Evolutionary conservation across 1,140 invertebrate genomes (phyloP), one percentile per base, ranked within the genome.

Genomic region (Drosophila chauvacae): DNA sequence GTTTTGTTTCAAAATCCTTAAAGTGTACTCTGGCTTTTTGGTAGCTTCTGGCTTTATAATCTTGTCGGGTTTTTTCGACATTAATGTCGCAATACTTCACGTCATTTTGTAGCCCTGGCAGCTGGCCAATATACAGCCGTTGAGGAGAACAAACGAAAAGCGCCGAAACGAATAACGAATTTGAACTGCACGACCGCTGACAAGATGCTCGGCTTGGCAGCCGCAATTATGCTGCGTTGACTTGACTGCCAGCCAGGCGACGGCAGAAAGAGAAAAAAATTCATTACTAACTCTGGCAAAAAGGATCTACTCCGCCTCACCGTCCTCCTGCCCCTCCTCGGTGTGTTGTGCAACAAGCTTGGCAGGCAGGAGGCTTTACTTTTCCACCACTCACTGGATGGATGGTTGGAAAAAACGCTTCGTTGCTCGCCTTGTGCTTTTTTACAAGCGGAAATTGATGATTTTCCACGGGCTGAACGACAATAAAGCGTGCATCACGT

Each of bases 361-460:
- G 62, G 16, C 63, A 59, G 66, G 53, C 69, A 72, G 66, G 30
- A 72, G 70, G 70, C 66, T 72, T 72, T 72, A 44, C 69, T 42
- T 70, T 37, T 69, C 66, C 68, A 33, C 66, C 53, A 45, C 59
- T 74, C 61, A 45, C 65, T 66, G 47, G 58, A 42, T 80, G 51
- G 47, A 45, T 57, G 70, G 23, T 33, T n/a, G 35, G n/a, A 16
- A 50, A n/a, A 26, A 37, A 37, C 61, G 53, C 68, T 71, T 82
- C 78, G 70, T 61, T 71, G 83, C 78, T 79, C 72, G 80, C 86
- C 76, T 64, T 90, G 81, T 90, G 74, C 77, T 77, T 90, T 88
- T 90, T 90, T 90, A 88, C 85, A 85, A 88, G 84, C 84, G 84
- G 84, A 88, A 88, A 88, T 88, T 88, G 84, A 88, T 90, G 84